These are phyloP conservation scores for Carpatolechia fugitivella DNA, from an alignment of 2,888 invertebrate genomes.

Conservation along the genomic window DNA sequence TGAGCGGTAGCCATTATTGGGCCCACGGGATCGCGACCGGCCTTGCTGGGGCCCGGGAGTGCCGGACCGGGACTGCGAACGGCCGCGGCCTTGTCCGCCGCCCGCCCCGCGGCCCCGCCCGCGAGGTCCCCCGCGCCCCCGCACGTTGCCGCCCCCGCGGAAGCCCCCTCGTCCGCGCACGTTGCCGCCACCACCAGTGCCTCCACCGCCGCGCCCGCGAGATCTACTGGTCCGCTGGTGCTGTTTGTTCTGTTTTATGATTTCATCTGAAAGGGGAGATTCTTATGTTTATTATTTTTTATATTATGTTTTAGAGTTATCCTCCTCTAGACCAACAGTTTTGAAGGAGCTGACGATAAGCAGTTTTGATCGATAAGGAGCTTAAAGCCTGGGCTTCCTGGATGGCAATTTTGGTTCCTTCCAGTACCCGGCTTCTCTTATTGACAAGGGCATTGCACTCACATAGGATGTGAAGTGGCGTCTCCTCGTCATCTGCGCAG, in stretches of 20 bases:
- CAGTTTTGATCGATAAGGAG: too few species aligned
- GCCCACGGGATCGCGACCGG: slow-evolving; percentile 40
- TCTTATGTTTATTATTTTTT: too few species aligned
- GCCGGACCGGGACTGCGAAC: slow-evolving; percentile 39
- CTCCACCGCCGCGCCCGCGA: slow-evolving; percentile 30
- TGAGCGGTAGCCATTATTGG: slow-evolving; percentile 23
- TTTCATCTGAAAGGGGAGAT: slow-evolving; percentile 49
- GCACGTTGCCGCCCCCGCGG: slow-evolving; percentile 40
- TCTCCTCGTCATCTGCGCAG: too few species aligned
- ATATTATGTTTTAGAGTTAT: too few species aligned
- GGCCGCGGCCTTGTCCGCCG: slow-evolving; percentile 36
- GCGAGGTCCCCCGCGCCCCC: slow-evolving; percentile 35
- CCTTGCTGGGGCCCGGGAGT: slow-evolving; percentile 37
- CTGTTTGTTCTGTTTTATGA: slow-evolving; percentile 55
- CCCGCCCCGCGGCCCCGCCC: slow-evolving; percentile 40
- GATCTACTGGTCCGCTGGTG: slow-evolving; percentile 54
- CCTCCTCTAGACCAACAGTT: too few species aligned
- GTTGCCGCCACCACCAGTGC: slow-evolving; percentile 28
- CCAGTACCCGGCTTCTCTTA: too few species aligned
- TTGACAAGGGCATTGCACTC: too few species aligned
- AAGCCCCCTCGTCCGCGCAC: slow-evolving; percentile 30
- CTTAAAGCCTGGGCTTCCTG: too few species aligned
- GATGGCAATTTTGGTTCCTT: too few species aligned
- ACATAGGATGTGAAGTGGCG: too few species aligned
- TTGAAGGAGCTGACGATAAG: too few species aligned